Evolutionary conservation across 1,140 invertebrate species (phyloP).

Genomic region (Lasioglossum baleicum): DNA sequence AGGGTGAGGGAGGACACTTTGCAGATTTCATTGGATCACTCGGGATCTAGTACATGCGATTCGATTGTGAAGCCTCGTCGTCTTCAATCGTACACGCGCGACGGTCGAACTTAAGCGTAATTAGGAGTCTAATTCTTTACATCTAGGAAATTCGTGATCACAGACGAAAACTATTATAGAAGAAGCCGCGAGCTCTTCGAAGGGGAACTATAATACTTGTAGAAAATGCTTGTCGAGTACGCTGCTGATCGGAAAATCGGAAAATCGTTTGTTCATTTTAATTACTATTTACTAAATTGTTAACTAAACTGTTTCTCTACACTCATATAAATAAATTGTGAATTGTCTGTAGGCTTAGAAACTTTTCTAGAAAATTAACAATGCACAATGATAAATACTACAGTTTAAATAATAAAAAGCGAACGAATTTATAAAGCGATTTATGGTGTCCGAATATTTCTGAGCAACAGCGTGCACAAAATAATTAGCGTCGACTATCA

Average conservation of each 20-base stretch:
- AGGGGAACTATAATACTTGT: slow-evolving; percentile 3
- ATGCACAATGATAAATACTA: neutral
- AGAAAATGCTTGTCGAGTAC: neutral
- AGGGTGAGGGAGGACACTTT: slow-evolving; percentile 16
- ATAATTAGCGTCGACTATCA: neutral
- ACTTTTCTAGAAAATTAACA: neutral
- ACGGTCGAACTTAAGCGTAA: slow-evolving; percentile 11
- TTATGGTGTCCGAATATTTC: neutral
- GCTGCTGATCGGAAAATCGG: neutral
- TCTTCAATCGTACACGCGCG: slow-evolving; percentile 2
- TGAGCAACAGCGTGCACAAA: neutral
- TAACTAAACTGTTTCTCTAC: too few species aligned
- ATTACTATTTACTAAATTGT: too few species aligned
- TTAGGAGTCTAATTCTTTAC: slow-evolving; percentile 15
- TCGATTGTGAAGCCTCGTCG: neutral
- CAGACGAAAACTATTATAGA: slow-evolving; percentile 9
- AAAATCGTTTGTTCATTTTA: too few species aligned
- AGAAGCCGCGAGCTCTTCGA: neutral
- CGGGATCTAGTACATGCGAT: slow-evolving; percentile 22
- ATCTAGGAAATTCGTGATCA: slow-evolving; percentile 21
- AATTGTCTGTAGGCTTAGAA: too few species aligned
- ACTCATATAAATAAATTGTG: too few species aligned
- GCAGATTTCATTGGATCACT: neutral
- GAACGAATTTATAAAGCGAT: neutral
- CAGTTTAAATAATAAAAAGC: neutral